Evolutionary conservation across 2,113 vertebrate species (phyloP).

Genomic region (Phalacrocorax pelagicus): DNA sequence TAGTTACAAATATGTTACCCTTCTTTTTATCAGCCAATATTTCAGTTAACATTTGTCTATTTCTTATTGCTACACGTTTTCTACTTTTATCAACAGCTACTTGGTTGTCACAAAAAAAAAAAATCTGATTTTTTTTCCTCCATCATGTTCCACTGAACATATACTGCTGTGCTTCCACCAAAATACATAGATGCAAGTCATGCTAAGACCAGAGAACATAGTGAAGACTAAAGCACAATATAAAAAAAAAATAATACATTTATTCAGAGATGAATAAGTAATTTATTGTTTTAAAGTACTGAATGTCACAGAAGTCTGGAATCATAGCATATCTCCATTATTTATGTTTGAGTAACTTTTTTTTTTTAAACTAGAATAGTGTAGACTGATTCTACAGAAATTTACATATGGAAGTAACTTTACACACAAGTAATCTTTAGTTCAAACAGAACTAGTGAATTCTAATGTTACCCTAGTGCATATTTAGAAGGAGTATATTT

Average conservation of each 20-base stretch:
- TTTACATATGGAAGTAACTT: neutral
- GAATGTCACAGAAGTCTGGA: neutral
- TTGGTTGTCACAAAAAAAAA: neutral
- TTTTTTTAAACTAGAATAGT: neutral
- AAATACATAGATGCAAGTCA: neutral
- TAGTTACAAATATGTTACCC: neutral
- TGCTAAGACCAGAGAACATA: neutral
- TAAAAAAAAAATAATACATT: neutral
- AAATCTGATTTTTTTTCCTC: neutral
- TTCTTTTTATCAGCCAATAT: neutral
- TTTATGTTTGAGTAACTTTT: neutral
- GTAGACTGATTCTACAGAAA: neutral
- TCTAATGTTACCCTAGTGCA: neutral
- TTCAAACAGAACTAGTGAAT: neutral
- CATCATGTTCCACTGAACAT: neutral
- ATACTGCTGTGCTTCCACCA: neutral
- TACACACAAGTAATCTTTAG: neutral
- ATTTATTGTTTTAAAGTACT: neutral
- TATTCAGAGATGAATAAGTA: neutral
- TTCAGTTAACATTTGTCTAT: neutral
- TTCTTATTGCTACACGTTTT: neutral
- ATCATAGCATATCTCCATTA: neutral
- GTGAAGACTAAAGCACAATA: neutral
- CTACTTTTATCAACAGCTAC: neutral
- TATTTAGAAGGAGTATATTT: neutral